phyloP scores from a whole-genome alignment of 2,113 vertebrate species.

The Tyto alba region DNA sequence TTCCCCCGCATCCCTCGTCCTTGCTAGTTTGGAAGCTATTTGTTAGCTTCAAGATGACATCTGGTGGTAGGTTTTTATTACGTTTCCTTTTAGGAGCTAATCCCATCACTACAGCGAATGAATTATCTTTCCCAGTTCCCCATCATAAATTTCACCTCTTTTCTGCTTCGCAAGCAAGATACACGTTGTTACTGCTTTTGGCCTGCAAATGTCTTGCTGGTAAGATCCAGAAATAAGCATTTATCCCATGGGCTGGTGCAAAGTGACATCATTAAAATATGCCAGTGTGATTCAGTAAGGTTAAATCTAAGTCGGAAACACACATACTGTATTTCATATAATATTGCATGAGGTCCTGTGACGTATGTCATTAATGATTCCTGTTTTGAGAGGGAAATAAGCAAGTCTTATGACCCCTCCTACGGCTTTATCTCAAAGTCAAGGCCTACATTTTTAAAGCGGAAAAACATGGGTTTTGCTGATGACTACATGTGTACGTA shows the following conservation, averaged over 20 bases:
- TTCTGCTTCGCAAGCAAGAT: neutral
- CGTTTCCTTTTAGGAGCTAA: neutral
- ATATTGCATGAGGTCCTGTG: neutral
- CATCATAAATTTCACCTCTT: neutral
- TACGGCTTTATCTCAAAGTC: neutral
- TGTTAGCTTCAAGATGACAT: slow-evolving; percentile 2
- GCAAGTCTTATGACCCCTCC: neutral
- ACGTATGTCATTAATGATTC: neutral
- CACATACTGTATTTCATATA: neutral
- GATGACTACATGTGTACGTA: fast-evolving
- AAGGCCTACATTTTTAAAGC: neutral
- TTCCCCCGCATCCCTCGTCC: fast-evolving
- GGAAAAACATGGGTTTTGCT: neutral
- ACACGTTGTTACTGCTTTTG: neutral
- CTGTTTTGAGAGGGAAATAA: neutral
- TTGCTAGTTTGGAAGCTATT: neutral
- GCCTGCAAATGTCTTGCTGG: neutral
- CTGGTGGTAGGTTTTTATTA: slow-evolving; percentile 3
- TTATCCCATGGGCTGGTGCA: neutral
- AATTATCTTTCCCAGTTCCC: neutral
- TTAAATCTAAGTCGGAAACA: neutral
- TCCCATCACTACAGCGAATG: neutral
- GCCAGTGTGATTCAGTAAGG: neutral
- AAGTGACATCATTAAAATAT: neutral
- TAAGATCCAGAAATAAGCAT: neutral